phyloP scores from a whole-genome alignment of 30 jellyfish, hydroid and myxozoan species.

The Cassiopea xamachana region DNA sequence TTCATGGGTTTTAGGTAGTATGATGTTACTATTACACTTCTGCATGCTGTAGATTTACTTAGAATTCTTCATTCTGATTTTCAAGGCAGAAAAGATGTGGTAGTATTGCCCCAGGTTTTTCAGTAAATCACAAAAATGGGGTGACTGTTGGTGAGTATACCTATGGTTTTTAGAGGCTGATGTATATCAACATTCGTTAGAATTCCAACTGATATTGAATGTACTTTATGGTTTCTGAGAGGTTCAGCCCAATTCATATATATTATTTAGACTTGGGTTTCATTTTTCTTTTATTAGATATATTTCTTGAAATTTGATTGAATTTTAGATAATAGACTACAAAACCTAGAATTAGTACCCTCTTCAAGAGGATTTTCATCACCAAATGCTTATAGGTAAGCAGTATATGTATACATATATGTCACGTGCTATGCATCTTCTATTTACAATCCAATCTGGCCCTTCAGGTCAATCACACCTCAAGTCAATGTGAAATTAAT shows the following conservation, averaged over 20 bases:
- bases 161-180: neutral
- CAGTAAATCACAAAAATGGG: conserved; percentile 57
- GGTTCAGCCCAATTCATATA: too few relatives aligned
- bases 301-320: neutral
- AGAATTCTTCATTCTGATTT: neutral
- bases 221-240: too few relatives aligned
- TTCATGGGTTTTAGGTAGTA: neutral
- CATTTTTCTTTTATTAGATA: neutral
- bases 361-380: neutral
- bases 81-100: conserved; percentile 71
- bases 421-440: too few relatives aligned
- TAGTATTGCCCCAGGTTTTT: conserved; percentile 61
- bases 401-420: too few relatives aligned
- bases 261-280: neutral
- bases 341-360: conserved; percentile 56
- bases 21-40: neutral
- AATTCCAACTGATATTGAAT: too few relatives aligned
- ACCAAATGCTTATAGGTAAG: neutral
- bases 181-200: neutral
- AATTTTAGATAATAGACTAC: conserved; percentile 58
- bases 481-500: too few relatives aligned
- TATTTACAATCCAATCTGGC: too few relatives aligned
- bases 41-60: too few relatives aligned
- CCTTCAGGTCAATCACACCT: too few relatives aligned
- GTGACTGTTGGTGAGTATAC: conserved; percentile 63